Conservation (phyloP, 1,140 invertebrate species). For the Leguminivora glycinivorella region DNA sequence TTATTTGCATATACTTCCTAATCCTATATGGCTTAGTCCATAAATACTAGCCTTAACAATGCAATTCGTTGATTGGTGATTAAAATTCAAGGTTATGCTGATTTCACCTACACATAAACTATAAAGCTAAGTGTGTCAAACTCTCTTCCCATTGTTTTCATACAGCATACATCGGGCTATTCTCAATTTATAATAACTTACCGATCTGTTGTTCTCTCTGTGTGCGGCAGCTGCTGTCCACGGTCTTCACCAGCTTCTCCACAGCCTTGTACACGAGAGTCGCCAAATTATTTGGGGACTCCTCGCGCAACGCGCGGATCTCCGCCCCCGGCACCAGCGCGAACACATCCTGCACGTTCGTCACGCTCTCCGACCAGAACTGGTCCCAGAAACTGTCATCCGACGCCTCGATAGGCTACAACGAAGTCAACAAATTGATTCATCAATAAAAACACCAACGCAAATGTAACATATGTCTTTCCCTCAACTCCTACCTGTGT, state of each 20-base stretch:
- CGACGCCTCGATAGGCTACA: slow-evolving; percentile 91
- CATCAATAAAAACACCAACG: slow-evolving; percentile 46
- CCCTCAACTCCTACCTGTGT: slow-evolving; percentile 84
- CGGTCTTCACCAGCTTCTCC: slow-evolving; percentile 95
- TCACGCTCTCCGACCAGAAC: slow-evolving; percentile 98
- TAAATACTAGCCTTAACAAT: neutral
- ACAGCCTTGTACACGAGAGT: slow-evolving; percentile 99
- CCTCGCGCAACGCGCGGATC: slow-evolving; percentile 95
- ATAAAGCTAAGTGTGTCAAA: neutral
- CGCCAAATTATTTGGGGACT: slow-evolving; percentile 98
- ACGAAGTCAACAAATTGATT: slow-evolving; percentile 24
- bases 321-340: slow-evolving; percentile 96
- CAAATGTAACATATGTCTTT: slow-evolving; percentile 34
- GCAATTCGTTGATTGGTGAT: neutral
- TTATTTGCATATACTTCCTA: too few relatives aligned
- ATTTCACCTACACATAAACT: neutral
- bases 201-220: slow-evolving; percentile 96
- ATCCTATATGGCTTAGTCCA: neutral
- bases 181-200: slow-evolving; percentile 57
- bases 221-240: slow-evolving; percentile 95
- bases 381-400: slow-evolving; percentile 99
- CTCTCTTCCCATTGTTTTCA: neutral
- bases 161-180: neutral
- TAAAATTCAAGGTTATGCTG: neutral
- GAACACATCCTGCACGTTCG: slow-evolving; percentile 97